phyloP scores from a whole-genome alignment of 2,888 invertebrate species.

The Netelia melanura region DNA sequence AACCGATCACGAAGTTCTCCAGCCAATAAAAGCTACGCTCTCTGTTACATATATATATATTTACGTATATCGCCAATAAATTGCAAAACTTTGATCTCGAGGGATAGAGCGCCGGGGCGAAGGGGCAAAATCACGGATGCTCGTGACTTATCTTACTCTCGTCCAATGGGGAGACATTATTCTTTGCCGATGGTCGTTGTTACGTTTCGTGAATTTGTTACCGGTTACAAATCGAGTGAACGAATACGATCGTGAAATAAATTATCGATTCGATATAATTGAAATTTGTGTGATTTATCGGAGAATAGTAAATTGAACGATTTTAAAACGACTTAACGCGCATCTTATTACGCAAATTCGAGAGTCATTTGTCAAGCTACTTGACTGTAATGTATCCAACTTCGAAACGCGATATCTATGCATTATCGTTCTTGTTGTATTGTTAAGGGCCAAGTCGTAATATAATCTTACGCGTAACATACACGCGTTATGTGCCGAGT shows the following conservation, averaged over 20 bases:
- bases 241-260: neutral
- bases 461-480: slow-evolving; percentile 7
- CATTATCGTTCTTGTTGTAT: neutral
- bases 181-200: neutral
- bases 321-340: neutral
- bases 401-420: slow-evolving; percentile 23
- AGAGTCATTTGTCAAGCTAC: slow-evolving; percentile 6
- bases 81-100: slow-evolving; percentile 30
- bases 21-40: neutral
- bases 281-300: neutral
- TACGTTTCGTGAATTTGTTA: neutral
- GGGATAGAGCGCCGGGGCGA: neutral
- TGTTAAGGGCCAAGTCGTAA: neutral
- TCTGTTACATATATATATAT: neutral
- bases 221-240: neutral
- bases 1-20: slow-evolving; percentile 40
- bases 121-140: neutral
- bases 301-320: neutral
- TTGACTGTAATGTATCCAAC: neutral
- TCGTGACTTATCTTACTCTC: slow-evolving; percentile 13
- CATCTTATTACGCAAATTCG: slow-evolving; percentile 1
- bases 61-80: slow-evolving; percentile 26
- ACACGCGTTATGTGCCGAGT: slow-evolving; percentile 16
- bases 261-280: neutral
- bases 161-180: neutral